Conservation (phyloP, 2,113 vertebrate genomes). For the Climacteris rufus region DNA sequence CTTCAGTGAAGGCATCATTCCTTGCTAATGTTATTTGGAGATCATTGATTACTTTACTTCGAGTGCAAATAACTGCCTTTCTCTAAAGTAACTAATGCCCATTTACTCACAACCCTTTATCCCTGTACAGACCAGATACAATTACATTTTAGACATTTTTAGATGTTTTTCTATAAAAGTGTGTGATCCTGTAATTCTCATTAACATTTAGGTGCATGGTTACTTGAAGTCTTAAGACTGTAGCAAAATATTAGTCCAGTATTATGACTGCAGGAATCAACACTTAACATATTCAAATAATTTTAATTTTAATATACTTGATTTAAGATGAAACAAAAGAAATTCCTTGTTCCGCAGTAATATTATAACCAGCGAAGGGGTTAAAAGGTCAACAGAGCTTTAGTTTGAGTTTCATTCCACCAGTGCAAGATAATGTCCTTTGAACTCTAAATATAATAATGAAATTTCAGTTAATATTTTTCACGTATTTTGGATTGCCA, state of each 20-base stretch:
- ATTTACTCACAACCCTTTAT: not conserved
- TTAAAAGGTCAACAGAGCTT: constrained; percentile 42
- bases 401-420: constrained; percentile 39
- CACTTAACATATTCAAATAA: not conserved
- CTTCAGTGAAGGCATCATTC: not conserved
- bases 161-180: not conserved
- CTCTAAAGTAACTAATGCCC: not conserved
- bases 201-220: not conserved
- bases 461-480: constrained; percentile 50
- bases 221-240: not conserved
- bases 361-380: not conserved
- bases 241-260: not conserved
- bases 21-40: not conserved
- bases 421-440: constrained; percentile 36
- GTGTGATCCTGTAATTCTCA: not conserved
- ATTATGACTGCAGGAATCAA: not conserved
- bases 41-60: not conserved
- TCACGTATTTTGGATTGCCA: not conserved
- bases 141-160: not conserved
- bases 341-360: not conserved
- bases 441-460: constrained; percentile 52
- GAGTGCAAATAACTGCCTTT: not conserved
- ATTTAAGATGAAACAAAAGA: not conserved
- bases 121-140: not conserved
- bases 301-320: not conserved